Conservation (phyloP, 1,140 invertebrate genomes). For the Belonocnema kinseyi region DNA sequence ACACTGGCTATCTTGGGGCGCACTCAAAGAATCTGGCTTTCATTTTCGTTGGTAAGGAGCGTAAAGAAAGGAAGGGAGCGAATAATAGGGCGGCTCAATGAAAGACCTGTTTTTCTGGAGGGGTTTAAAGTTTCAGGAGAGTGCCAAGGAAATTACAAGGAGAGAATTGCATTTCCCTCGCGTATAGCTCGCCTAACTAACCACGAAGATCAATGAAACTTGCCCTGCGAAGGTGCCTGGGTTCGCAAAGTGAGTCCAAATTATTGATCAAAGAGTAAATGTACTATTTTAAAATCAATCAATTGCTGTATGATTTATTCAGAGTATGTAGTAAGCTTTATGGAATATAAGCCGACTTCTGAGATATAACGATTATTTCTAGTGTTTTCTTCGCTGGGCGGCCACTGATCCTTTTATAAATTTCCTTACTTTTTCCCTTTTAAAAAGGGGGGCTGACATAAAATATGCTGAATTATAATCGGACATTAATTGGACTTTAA, state of each 20-base stretch:
- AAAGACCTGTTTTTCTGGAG: slow-evolving; percentile 15
- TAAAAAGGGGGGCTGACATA: no score
- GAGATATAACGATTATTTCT: no score
- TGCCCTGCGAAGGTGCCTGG: neutral
- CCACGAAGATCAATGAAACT: slow-evolving; percentile 7
- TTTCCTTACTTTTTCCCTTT: no score
- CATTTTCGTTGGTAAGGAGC: slow-evolving; percentile 8
- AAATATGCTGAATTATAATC: no score
- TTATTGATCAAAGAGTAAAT: slow-evolving; percentile 18
- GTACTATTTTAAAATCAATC: slow-evolving; percentile 17
- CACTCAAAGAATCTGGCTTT: slow-evolving; percentile 3
- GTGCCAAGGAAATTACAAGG: slow-evolving; percentile 48
- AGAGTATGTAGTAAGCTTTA: neutral
- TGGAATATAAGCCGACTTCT: neutral
- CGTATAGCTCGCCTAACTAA: slow-evolving; percentile 3
- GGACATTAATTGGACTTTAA: no score
- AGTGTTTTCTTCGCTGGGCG: no score
- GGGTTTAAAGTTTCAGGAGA: slow-evolving; percentile 30
- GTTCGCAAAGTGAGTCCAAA: neutral
- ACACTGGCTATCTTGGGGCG: slow-evolving; percentile 33
- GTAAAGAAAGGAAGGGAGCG: slow-evolving; percentile 5
- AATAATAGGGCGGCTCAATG: slow-evolving; percentile 15
- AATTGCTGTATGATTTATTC: slow-evolving; percentile 5
- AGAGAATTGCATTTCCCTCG: slow-evolving; percentile 54
- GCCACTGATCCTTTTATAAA: no score